Percentiles rank a stretch among this genome's conserved stretches.
Conservation (phyloP, 2,888 invertebrate genomes). For the Hyalella azteca region DNA sequence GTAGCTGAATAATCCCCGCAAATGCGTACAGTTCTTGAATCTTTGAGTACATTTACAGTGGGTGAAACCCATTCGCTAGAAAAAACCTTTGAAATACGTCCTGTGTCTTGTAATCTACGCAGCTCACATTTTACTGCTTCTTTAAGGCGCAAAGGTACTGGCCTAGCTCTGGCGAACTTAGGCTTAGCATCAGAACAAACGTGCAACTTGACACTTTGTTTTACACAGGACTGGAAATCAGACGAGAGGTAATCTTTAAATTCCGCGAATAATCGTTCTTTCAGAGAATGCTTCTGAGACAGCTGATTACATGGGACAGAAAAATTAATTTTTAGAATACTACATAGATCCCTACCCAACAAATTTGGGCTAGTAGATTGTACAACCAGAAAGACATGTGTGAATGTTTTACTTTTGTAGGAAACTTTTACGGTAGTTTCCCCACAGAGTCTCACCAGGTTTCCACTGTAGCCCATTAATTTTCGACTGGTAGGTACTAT, state of each 20-base stretch:
- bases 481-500: not conserved
- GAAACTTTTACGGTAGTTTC: not conserved
- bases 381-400: not conserved
- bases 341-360: not conserved
- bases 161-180: not conserved
- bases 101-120: not conserved
- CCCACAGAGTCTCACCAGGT: not conserved
- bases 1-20: not conserved
- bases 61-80: not conserved
- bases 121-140: not conserved
- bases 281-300: not conserved
- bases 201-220: not conserved
- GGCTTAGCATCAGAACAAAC: not conserved
- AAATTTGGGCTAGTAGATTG: not conserved
- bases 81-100: not conserved
- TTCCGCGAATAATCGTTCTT: not conserved
- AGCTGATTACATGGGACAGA: not conserved
- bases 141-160: not conserved
- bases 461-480: not conserved
- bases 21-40: not conserved
- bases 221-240: not conserved
- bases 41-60: constrained; percentile 3
- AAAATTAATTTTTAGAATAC: not conserved
- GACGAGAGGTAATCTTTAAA: not conserved
- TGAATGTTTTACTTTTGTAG: not conserved